Evolutionary conservation across 2,797 vertebrate genomes (phyloP).

Genomic region (Tragopan temminckii): DNA sequence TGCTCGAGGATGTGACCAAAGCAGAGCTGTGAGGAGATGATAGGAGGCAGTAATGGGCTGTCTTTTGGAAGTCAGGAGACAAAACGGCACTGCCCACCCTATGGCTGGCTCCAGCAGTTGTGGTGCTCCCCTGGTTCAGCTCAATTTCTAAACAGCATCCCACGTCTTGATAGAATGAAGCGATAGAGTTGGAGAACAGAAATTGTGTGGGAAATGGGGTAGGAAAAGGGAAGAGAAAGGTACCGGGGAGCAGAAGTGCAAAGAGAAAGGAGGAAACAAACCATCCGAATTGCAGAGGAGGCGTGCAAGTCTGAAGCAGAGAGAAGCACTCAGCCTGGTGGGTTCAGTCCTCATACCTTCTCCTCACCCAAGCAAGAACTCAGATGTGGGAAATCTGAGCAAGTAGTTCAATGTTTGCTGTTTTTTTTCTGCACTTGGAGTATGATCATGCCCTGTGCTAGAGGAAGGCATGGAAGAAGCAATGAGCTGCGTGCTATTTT

Average conservation of each 20-base stretch:
- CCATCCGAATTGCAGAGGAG: background rate
- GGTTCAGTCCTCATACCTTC: fast-evolving
- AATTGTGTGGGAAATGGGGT: background rate
- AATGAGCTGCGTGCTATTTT: fast-evolving
- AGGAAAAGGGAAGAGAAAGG: background rate
- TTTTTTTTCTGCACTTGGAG: background rate
- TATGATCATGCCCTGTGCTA: background rate
- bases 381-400: background rate
- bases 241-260: background rate
- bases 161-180: fast-evolving
- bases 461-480: background rate
- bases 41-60: fast-evolving
- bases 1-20: background rate
- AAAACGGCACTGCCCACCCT: background rate
- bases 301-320: fast-evolving
- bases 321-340: fast-evolving
- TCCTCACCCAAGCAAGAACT: background rate
- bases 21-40: background rate
- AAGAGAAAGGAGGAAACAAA: fast-evolving
- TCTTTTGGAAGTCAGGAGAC: background rate
- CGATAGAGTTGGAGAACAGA: background rate
- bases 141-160: fast-evolving
- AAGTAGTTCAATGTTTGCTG: background rate
- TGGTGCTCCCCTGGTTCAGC: fast-evolving
- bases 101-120: background rate